phyloP scores from a whole-genome alignment of 92 coral and sea anemone genomes.

The Parazoanthus swiftii region DNA sequence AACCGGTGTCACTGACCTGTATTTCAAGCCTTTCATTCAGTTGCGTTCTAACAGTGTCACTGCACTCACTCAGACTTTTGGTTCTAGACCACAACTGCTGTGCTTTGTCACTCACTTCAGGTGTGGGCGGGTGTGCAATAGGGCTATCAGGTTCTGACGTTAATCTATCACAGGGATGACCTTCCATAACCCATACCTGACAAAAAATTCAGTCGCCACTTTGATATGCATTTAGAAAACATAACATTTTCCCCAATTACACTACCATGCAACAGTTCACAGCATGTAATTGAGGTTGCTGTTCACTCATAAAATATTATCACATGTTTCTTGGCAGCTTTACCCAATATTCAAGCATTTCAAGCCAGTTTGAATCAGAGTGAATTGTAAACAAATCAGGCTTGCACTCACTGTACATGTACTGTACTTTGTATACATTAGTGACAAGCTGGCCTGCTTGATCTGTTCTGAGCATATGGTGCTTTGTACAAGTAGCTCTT shows the following conservation, averaged over 20 bases:
- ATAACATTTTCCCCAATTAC: not conserved
- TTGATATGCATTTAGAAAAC: not conserved
- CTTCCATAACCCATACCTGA: constrained; percentile 3
- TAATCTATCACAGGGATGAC: not conserved
- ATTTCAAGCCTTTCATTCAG: constrained; percentile 30
- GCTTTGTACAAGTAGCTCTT: no score
- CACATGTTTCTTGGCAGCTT: no score
- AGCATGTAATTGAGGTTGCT: no score
- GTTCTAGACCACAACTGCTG: constrained; percentile 16
- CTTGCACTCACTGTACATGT: no score
- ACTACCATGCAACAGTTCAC: no score
- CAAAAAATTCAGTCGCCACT: not conserved
- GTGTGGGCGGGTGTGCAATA: not conserved
- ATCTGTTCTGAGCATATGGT: no score
- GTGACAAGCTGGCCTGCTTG: no score
- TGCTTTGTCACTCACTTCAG: not conserved
- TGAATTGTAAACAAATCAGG: no score
- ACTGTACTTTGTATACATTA: no score
- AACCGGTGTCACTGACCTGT: constrained; percentile 1
- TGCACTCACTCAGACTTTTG: constrained; percentile 16
- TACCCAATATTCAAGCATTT: no score
- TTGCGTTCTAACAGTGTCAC: not conserved
- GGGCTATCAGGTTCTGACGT: not conserved
- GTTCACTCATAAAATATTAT: no score
- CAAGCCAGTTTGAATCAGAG: no score